Evolutionary conservation across 2,888 invertebrate species (phyloP), one percentile per base, ranked within the genome.

Genomic region (Macropis europaea): DNA sequence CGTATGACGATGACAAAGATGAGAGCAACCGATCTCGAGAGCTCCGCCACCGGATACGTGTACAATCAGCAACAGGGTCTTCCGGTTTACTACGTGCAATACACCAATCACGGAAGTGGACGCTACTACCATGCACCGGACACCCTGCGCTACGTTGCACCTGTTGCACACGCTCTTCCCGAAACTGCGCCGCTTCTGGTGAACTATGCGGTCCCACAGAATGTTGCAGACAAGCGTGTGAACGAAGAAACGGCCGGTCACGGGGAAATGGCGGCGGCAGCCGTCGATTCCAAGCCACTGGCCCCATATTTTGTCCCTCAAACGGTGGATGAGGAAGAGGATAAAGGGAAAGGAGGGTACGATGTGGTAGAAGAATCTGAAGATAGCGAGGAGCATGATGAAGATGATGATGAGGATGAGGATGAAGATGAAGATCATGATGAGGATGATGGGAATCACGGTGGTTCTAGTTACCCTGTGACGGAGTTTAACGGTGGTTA

Each of bases 1-100:
- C 75, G 61, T 11, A 73, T 34, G 61, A 69, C 43, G 11, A 91
- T 93, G 90, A 91, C 92, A 38, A 90, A 92, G 57, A 92, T 91
- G 63, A 91, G 91, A 0, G 91, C 92, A 40, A 91, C 92, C 3
- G 93, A 93, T 85, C 91, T 93, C 32, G 92, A 92, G 71, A 92
- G 92, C 0, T 92, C 92, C 0, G 93, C 92, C 0, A 92, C 92
- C 0, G 93, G 93, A 0, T 93, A 92, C 86, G 76, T 83, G 17
- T 90, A 89, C 78, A 73, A 81, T 45, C 84, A 87, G 56, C 84
- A 82, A 60, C 78, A 73, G 13, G 84, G 84, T 17, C 73, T 77
- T 57, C 89, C 88, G 42, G 85, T 84, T 2, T 86, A 86, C 30
- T 88, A 82, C 74, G 78, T 86, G 43, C 88, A 76, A 43, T 89